A percentile compares a stretch with the other conserved stretches of the same genome.
These are phyloP conservation scores for Steinernema khuongi DNA, from an alignment of 1,140 invertebrate species.

Conservation along the genomic window DNA sequence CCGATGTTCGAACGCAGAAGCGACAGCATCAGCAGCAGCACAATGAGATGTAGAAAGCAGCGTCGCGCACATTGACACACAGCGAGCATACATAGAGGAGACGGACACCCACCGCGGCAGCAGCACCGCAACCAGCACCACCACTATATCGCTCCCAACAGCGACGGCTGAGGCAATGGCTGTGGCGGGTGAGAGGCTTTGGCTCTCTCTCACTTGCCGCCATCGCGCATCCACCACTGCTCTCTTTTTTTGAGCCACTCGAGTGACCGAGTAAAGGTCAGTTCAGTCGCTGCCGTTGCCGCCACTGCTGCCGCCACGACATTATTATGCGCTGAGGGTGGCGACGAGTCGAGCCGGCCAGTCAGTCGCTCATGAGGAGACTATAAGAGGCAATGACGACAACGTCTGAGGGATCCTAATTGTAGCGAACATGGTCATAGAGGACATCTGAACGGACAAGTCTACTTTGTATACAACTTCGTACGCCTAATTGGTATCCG, in stretches of 20 bases:
- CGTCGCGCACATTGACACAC: constrained; percentile 6
- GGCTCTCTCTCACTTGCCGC: not conserved
- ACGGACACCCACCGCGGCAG: constrained; percentile 5
- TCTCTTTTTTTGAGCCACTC: not conserved
- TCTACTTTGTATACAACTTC: too few species aligned
- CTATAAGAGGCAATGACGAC: not conserved
- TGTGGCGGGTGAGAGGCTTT: not conserved
- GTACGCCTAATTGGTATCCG: too few species aligned
- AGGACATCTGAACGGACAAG: not conserved
- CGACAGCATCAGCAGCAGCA: not conserved
- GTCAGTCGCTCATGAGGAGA: not conserved
- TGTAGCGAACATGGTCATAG: not conserved
- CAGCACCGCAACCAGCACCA: not conserved
- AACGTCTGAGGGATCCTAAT: not conserved
- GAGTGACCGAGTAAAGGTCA: constrained; percentile 16
- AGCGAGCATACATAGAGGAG: not conserved
- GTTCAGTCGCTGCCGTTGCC: not conserved
- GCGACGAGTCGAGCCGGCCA: not conserved
- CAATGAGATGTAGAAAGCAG: not conserved
- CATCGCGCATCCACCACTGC: not conserved
- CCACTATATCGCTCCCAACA: not conserved
- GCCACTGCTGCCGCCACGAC: not conserved
- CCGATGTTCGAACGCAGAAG: not conserved
- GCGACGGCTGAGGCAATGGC: not conserved
- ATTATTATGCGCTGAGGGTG: not conserved